Evolutionary conservation across 2,888 invertebrate species (phyloP).

Genomic region (Trisateles emortualis): DNA sequence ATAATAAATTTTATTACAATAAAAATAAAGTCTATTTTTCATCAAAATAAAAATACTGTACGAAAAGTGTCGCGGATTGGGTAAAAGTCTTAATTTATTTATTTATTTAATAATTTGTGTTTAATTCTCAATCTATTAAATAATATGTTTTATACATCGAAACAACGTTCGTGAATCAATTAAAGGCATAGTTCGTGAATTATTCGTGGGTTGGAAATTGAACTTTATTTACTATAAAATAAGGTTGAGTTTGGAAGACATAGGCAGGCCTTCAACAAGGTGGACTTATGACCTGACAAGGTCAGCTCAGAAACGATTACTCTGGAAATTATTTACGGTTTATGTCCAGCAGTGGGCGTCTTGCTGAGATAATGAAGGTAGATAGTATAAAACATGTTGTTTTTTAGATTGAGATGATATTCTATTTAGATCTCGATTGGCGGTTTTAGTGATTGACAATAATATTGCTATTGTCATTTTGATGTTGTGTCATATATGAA

Average conservation of each 20-base stretch:
- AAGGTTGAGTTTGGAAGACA: too few relatives aligned
- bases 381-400: constrained; percentile 7
- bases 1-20: constrained; percentile 2
- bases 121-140: constrained; percentile 29
- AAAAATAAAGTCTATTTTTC: constrained; percentile 14
- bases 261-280: too few relatives aligned
- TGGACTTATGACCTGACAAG: too few relatives aligned
- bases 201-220: too few relatives aligned
- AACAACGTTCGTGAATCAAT: too few relatives aligned
- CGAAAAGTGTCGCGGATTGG: constrained; percentile 28
- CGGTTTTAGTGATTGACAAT: constrained; percentile 38
- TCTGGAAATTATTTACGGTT: too few relatives aligned
- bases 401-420: constrained; percentile 20
- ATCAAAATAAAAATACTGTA: constrained; percentile 14
- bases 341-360: too few relatives aligned
- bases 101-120: constrained; percentile 32
- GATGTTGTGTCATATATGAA: constrained; percentile 27
- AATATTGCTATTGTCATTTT: constrained; percentile 43
- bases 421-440: constrained; percentile 14
- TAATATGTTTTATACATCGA: constrained; percentile 1
- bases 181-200: too few relatives aligned
- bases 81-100: constrained; percentile 27
- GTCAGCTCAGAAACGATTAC: too few relatives aligned
- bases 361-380: too few relatives aligned
- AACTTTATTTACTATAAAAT: too few relatives aligned